These are phyloP conservation scores for Myotis lucifugus DNA, from an alignment of 2,113 vertebrate species.

Conservation along the genomic window DNA sequence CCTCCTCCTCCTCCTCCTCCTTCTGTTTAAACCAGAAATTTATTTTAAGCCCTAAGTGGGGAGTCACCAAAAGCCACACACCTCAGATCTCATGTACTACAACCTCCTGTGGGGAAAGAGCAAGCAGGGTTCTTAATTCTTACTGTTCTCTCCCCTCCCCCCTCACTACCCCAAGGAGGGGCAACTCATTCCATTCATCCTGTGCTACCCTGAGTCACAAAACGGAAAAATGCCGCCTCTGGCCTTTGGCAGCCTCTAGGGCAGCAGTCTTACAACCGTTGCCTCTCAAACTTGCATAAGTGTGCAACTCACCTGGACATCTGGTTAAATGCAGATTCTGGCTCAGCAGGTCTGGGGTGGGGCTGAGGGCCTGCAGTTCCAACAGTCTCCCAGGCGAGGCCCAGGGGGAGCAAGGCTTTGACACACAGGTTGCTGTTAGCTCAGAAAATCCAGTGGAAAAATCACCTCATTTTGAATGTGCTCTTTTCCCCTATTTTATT, in stretches of 20 bases:
- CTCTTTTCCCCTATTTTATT: background rate
- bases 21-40: background rate
- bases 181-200: background rate
- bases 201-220: background rate
- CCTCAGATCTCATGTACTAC: conserved; percentile 1
- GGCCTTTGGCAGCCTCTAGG: background rate
- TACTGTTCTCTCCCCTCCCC: background rate
- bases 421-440: background rate
- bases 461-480: background rate
- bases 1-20: background rate
- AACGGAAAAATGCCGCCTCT: background rate
- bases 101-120: background rate
- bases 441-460: conserved; percentile 28
- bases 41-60: conserved; percentile 70
- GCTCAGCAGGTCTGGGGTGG: background rate
- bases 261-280: accelerated
- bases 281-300: background rate
- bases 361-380: background rate
- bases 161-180: background rate
- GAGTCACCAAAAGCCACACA: conserved; percentile 58
- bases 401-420: background rate
- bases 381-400: background rate
- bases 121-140: background rate
- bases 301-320: accelerated
- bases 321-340: background rate